Conservation (phyloP, 2,888 invertebrate genomes). For the Callyntrura sp. region DNA sequence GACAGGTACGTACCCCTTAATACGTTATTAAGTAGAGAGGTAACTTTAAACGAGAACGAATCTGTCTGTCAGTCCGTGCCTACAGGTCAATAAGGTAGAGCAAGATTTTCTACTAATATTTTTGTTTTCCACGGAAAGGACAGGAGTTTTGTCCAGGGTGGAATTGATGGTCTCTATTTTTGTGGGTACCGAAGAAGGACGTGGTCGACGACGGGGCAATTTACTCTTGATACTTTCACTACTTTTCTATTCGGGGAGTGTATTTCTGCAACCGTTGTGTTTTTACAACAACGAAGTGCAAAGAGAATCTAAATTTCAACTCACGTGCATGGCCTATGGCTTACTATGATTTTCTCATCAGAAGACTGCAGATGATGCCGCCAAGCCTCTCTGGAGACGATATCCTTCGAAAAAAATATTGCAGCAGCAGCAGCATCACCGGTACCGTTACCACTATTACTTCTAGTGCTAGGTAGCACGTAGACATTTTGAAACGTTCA, state of each 20-base stretch:
- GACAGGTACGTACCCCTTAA: neutral
- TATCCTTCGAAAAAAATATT: slow-evolving; percentile 66
- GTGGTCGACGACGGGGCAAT: no score
- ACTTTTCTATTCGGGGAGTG: neutral
- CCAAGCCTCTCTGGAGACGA: slow-evolving; percentile 77
- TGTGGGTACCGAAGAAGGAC: no score
- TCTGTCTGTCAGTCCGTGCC: no score
- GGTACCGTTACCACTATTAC: neutral
- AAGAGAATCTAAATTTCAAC: slow-evolving; percentile 77
- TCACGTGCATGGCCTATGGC: slow-evolving; percentile 82
- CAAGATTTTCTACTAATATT: no score
- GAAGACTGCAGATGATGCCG: slow-evolving; percentile 82
- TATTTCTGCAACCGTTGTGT: neutral
- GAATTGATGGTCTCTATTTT: no score
- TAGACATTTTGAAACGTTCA: slow-evolving; percentile 64
- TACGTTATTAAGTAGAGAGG: neutral
- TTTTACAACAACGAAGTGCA: slow-evolving; percentile 1
- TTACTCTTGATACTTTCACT: neutral
- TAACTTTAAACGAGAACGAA: neutral
- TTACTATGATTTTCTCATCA: slow-evolving; percentile 83
- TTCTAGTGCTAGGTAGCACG: slow-evolving; percentile 38
- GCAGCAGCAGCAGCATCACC: slow-evolving; percentile 59
- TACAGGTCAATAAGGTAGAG: no score
- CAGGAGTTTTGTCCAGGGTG: no score
- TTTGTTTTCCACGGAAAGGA: no score